phyloP scores from a whole-genome alignment of 1,140 invertebrate genomes.

The Sarcophaga peregrina region DNA sequence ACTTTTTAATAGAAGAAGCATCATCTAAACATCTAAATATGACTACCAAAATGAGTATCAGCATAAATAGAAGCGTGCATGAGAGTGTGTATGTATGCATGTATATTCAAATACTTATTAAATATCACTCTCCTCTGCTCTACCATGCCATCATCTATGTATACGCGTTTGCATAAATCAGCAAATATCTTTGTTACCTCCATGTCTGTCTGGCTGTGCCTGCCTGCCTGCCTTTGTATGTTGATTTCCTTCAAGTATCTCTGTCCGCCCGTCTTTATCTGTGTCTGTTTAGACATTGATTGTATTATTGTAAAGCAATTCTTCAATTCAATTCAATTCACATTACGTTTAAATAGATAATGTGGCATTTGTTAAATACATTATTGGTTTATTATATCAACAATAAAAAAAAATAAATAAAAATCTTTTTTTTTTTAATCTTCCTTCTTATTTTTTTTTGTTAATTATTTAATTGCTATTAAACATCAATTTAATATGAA shows the following conservation, averaged over 20 bases:
- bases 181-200: constrained; percentile 26
- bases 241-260: constrained; percentile 28
- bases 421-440: no score
- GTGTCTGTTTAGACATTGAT: constrained; percentile 9
- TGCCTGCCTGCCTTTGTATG: not conserved
- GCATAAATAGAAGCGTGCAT: not conserved
- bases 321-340: not conserved
- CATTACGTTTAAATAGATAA: constrained; percentile 1
- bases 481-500: no score
- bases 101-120: not conserved
- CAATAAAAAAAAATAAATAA: constrained; percentile 18
- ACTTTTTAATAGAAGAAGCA: not conserved
- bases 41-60: not conserved
- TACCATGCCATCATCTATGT: not conserved
- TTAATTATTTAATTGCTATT: no score
- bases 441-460: not conserved
- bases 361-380: not conserved
- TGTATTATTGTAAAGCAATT: constrained; percentile 6
- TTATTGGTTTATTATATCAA: not conserved
- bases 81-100: not conserved
- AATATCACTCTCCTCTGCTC: no score
- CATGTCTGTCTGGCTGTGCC: not conserved
- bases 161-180: constrained; percentile 29
- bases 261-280: not conserved
- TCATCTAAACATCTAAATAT: not conserved